phyloP scores from a whole-genome alignment of 2,113 vertebrate species.

The Atractosteus spatula region DNA sequence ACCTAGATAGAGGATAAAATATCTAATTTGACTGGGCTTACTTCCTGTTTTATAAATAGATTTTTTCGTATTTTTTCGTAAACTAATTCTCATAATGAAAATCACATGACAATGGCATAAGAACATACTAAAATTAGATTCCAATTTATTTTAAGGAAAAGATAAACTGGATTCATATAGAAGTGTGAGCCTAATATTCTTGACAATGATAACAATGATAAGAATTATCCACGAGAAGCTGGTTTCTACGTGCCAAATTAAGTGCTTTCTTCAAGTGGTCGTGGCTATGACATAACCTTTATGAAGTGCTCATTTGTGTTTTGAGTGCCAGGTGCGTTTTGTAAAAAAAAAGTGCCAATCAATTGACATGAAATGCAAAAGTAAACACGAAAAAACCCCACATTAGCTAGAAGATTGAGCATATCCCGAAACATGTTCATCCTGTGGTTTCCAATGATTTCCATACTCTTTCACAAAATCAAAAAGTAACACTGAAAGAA shows the following conservation, averaged over 20 bases:
- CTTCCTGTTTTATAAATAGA: too few species aligned
- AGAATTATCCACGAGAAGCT: conserved; percentile 35
- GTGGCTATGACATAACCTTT: neutral
- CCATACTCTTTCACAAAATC: conserved; percentile 17
- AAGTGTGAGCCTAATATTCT: too few species aligned
- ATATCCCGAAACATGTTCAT: neutral
- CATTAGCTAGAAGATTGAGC: neutral
- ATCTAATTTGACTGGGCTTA: too few species aligned
- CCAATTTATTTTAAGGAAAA: too few species aligned
- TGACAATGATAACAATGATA: conserved; percentile 23
- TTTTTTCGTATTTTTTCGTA: too few species aligned
- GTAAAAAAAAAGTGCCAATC: conserved; percentile 44
- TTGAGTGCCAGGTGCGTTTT: conserved; percentile 34
- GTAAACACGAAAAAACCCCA: neutral
- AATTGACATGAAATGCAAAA: neutral
- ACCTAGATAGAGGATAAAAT: too few species aligned
- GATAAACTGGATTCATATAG: too few species aligned
- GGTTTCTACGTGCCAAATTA: conserved; percentile 46
- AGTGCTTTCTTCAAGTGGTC: conserved; percentile 49
- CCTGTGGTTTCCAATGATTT: conserved; percentile 10
- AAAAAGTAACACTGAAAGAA: conserved; percentile 37
- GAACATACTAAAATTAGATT: too few species aligned
- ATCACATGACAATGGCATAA: too few species aligned
- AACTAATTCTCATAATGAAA: too few species aligned
- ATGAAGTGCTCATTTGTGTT: conserved; percentile 54